A percentile compares a stretch with the other conserved stretches of the same genome.
These are phyloP conservation scores for Amphipyra tragopoginis DNA, from an alignment of 2,888 invertebrate species.

Conservation along the genomic window DNA sequence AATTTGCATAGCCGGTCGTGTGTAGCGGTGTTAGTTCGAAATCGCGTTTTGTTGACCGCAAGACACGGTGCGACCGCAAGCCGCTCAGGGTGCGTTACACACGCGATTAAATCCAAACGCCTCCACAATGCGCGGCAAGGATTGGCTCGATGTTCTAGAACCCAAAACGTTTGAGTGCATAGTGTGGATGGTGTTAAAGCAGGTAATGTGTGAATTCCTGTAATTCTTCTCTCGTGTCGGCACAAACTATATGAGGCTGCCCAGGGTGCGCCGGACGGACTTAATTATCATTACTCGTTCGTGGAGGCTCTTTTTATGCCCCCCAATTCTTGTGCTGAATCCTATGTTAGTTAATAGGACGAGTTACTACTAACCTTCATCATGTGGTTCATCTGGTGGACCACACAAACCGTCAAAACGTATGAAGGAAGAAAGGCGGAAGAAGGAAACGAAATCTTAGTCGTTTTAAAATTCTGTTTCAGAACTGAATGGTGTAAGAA, in stretches of 20 bases:
- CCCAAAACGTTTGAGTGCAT: conserved; percentile 1
- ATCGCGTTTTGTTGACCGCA: conserved; percentile 49
- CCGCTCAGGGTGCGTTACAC: conserved; percentile 50
- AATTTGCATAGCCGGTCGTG: conserved; percentile 29
- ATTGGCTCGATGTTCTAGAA: neutral
- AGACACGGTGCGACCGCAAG: conserved; percentile 56
- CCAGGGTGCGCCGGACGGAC: no score
- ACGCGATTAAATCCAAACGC: conserved; percentile 39
- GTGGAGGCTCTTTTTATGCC: no score
- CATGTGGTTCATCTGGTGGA: no score
- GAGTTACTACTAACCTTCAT: no score
- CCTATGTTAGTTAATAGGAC: neutral
- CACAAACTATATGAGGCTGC: no score
- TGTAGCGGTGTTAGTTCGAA: conserved; percentile 34
- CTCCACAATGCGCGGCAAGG: conserved; percentile 1
- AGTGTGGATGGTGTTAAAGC: neutral
- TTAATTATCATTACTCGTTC: no score
- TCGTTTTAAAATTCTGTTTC: no score
- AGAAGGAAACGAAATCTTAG: no score
- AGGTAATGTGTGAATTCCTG: neutral
- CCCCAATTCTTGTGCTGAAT: neutral
- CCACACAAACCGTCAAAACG: no score
- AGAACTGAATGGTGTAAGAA: no score
- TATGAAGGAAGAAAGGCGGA: no score
- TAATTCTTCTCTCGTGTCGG: no score